phyloP scores from a whole-genome alignment of 2,797 vertebrate genomes.

The Sorex maritimensis region DNA sequence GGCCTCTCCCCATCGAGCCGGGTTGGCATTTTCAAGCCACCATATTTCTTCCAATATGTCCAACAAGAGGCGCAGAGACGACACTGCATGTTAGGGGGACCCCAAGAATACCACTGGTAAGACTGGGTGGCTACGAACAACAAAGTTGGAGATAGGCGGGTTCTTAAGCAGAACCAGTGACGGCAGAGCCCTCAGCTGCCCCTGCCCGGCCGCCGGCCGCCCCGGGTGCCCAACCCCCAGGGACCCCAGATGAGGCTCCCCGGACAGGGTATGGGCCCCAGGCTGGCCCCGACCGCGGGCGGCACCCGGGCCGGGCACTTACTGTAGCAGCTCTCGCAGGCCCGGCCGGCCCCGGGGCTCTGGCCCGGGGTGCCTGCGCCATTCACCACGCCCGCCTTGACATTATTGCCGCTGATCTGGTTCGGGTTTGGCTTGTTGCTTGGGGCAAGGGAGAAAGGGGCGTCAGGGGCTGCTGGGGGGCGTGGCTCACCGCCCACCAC shows the following conservation, averaged over 20 bases:
- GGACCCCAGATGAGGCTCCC: background rate
- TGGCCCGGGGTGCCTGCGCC: slow-evolving; percentile 93
- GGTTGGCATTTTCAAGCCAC: slow-evolving; percentile 99
- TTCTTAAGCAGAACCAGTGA: slow-evolving; percentile 89
- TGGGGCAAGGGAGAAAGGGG: slow-evolving; percentile 75
- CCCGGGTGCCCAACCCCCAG: background rate
- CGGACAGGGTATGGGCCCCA: background rate
- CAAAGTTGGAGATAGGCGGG: slow-evolving; percentile 91
- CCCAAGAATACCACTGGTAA: slow-evolving; percentile 99
- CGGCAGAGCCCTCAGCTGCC: slow-evolving; percentile 84
- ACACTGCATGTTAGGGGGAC: slow-evolving; percentile 99
- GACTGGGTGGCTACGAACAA: slow-evolving; percentile 96
- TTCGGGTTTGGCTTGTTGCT: slow-evolving; percentile 99
- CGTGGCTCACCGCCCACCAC: background rate
- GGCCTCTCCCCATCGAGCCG: slow-evolving; percentile 98
- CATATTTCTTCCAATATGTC: slow-evolving; percentile 99
- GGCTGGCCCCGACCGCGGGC: background rate
- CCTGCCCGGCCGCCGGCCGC: slow-evolving; percentile 4
- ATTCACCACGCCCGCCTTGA: slow-evolving; percentile 96
- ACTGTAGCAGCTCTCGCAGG: slow-evolving; percentile 99
- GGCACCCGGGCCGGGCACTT: slow-evolving; percentile 89
- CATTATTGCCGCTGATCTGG: slow-evolving; percentile 96
- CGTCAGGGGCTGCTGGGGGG: slow-evolving; percentile 11
- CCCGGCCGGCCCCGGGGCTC: slow-evolving; percentile 94
- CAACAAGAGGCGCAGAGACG: slow-evolving; percentile 98